A percentile compares a stretch with the other conserved stretches of the same genome.
phyloP scores from a whole-genome alignment of 1,140 invertebrate species.

The Pseudomyrmex dendroicus region DNA sequence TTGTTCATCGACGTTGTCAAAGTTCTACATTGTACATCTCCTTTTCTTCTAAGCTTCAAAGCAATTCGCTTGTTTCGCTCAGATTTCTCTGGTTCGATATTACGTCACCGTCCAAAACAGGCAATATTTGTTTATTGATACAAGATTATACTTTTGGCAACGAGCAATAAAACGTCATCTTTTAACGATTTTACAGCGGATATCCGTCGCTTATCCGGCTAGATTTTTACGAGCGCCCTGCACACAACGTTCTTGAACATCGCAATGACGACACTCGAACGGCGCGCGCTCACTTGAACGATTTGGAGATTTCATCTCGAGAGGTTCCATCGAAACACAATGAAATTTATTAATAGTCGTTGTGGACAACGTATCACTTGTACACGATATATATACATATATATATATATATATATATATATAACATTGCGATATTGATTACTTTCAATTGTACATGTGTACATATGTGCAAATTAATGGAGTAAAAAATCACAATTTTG shows the following conservation, averaged over 20 bases:
- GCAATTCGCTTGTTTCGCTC: neutral
- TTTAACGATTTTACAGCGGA: constrained; percentile 3
- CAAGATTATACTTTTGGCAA: constrained; percentile 29
- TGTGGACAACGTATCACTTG: neutral
- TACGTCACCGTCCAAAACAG: neutral
- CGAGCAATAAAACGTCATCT: neutral
- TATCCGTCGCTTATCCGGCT: neutral
- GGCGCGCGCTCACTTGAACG: neutral
- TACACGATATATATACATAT: neutral
- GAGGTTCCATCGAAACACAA: neutral
- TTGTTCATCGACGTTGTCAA: neutral
- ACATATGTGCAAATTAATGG: neutral
- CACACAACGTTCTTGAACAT: neutral
- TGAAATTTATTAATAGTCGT: neutral
- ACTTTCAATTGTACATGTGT: neutral
- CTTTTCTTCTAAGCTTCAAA: neutral
- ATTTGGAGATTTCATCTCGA: neutral
- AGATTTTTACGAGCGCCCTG: neutral
- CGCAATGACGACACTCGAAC: neutral
- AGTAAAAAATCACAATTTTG: neutral
- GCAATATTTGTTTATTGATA: constrained; percentile 56
- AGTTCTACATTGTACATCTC: neutral
- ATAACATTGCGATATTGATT: constrained; percentile 19
- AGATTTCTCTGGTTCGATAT: neutral
- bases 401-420: neutral